Conservation (phyloP, 2,797 vertebrate genomes). For the Brotula barbata region DNA sequence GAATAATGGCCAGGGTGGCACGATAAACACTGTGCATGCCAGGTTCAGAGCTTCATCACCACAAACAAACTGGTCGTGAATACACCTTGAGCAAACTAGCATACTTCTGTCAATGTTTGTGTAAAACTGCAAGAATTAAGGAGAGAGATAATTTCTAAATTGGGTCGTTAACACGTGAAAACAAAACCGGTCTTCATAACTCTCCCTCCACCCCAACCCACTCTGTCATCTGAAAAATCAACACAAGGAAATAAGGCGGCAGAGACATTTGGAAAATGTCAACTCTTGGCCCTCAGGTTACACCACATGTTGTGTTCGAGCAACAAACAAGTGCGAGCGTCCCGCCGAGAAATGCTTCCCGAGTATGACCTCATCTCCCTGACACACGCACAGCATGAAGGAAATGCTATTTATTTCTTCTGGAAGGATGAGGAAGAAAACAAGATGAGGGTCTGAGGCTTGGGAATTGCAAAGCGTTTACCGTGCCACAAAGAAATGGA, state of each 20-base stretch:
- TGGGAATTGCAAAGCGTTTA: conserved; percentile 77
- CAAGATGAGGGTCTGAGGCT: conserved; percentile 65
- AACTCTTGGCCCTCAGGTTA: conserved; percentile 61
- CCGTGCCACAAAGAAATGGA: conserved; percentile 74
- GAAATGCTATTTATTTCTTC: conserved; percentile 40
- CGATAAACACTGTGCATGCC: conserved; percentile 79
- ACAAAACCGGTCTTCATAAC: conserved; percentile 23
- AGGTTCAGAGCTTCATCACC: conserved; percentile 65
- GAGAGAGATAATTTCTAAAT: neutral
- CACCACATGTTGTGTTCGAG: conserved; percentile 44
- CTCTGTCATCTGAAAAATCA: conserved; percentile 48
- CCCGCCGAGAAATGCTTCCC: conserved; percentile 48
- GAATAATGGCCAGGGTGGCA: conserved; percentile 76
- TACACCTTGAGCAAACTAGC: neutral
- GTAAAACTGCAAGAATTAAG: conserved; percentile 6
- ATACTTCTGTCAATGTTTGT: conserved; percentile 10
- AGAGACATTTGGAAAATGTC: conserved; percentile 80
- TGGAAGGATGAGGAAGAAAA: conserved; percentile 18
- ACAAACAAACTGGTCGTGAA: conserved; percentile 22
- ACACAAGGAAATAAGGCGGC: conserved; percentile 45
- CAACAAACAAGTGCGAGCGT: conserved; percentile 57
- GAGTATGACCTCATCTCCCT: conserved; percentile 43
- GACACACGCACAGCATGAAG: conserved; percentile 28
- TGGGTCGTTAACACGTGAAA: conserved; percentile 25
- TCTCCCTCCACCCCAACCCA: conserved; percentile 7